phyloP scores from a whole-genome alignment of 2,113 vertebrate genomes.

The Upupa epops region DNA sequence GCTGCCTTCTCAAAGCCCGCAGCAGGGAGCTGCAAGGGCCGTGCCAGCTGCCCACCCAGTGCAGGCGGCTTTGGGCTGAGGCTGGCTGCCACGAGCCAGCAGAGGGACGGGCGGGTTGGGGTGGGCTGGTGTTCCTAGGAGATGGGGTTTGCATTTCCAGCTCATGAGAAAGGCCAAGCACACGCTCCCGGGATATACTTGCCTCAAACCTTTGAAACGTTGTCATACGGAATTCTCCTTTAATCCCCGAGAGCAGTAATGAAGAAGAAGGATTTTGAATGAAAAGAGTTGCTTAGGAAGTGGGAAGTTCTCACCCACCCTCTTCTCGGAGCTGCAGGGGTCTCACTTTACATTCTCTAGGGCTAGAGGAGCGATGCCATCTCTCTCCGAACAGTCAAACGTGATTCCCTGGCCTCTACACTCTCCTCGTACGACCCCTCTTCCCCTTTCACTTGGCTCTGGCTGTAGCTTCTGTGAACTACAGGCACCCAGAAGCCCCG shows the following conservation, averaged over 20 bases:
- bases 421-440: background rate
- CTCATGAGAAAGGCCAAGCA: background rate
- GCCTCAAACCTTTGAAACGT: constrained; percentile 99
- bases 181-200: constrained; percentile 75
- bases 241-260: constrained; percentile 89
- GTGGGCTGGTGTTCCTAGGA: too few species aligned
- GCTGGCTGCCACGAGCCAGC: background rate
- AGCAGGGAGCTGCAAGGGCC: background rate
- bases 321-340: background rate
- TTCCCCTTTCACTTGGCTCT: background rate
- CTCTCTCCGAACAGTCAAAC: background rate
- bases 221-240: constrained; percentile 98
- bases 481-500: background rate
- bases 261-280: constrained; percentile 80
- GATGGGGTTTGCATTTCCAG: background rate
- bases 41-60: background rate
- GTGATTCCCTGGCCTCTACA: background rate
- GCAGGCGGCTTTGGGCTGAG: background rate
- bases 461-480: background rate
- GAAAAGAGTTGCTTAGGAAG: constrained; percentile 34
- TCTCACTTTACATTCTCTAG: too few species aligned
- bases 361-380: background rate
- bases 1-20: background rate
- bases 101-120: background rate
- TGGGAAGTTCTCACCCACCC: background rate